Evolutionary conservation across 2,888 invertebrate genomes (phyloP).

Genomic region (Netelia inedita): DNA sequence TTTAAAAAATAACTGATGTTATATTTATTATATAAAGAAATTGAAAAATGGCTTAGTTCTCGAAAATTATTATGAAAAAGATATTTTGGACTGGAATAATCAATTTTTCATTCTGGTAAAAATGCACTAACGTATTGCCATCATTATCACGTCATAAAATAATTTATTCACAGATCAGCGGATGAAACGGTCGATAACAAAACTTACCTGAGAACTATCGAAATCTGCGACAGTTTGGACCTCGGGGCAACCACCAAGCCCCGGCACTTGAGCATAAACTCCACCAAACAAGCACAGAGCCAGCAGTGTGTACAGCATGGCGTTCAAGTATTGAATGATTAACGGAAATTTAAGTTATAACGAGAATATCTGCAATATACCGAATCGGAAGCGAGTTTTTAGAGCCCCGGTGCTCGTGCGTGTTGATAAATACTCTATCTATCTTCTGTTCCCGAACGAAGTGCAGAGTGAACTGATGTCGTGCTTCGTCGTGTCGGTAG

Average conservation of each 20-base stretch:
- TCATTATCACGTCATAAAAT: constrained; percentile 9
- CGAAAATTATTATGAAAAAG: too few species aligned
- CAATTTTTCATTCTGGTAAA: too few species aligned
- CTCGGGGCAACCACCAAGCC: constrained; percentile 88
- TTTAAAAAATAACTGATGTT: too few species aligned
- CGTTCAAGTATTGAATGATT: not conserved
- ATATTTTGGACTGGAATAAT: too few species aligned
- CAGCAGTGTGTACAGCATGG: constrained; percentile 27
- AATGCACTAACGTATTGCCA: not conserved
- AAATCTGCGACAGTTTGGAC: constrained; percentile 87
- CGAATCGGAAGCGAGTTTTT: not conserved
- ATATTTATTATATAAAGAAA: too few species aligned
- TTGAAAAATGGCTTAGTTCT: too few species aligned
- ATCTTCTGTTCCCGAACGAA: not conserved
- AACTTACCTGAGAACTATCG: constrained; percentile 86
- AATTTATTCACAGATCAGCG: not conserved
- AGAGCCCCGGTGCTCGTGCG: not conserved
- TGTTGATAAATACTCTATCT: not conserved
- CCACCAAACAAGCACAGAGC: constrained; percentile 38
- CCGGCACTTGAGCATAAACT: constrained; percentile 86
- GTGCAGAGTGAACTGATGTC: constrained; percentile 2
- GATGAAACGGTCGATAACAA: not conserved
- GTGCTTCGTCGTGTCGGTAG: not conserved
- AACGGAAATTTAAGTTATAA: not conserved
- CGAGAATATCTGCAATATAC: not conserved